phyloP scores from a whole-genome alignment of 2,113 vertebrate species.

The Echinops telfairi region DNA sequence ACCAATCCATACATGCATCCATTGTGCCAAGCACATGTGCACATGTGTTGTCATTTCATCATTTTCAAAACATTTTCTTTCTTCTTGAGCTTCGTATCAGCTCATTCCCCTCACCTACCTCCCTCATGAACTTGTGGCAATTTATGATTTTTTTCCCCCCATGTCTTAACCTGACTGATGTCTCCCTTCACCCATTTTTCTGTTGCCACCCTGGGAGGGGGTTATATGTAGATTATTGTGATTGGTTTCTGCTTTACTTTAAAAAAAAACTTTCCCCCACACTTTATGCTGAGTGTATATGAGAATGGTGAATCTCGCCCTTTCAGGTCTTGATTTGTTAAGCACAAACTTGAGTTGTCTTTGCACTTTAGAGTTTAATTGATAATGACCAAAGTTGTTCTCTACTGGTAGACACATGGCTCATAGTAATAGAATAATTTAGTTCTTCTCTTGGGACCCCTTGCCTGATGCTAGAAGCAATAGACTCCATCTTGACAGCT shows the following conservation, averaged over 20 bases:
- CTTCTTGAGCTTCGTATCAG: too few species aligned
- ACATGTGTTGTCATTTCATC: too few species aligned
- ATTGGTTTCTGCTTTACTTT: neutral
- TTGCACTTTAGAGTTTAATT: conserved; percentile 40
- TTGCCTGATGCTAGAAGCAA: neutral
- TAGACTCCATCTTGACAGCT: neutral
- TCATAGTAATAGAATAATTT: conserved; percentile 11
- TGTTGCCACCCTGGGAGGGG: too few species aligned
- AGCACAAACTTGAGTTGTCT: conserved; percentile 26
- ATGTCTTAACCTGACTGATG: too few species aligned
- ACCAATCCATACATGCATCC: too few species aligned
- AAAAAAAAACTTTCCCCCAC: neutral
- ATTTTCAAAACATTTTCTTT: too few species aligned
- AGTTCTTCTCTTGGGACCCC: neutral
- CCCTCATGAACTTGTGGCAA: too few species aligned
- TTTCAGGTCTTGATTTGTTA: conserved; percentile 37
- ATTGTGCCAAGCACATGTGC: too few species aligned
- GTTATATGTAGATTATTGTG: too few species aligned
- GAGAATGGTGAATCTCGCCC: neutral
- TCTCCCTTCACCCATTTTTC: too few species aligned
- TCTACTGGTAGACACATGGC: neutral
- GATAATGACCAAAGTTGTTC: neutral
- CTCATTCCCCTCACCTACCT: too few species aligned
- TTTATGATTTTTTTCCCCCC: too few species aligned
- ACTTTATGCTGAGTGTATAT: neutral